Percentiles rank a stretch among this genome's conserved stretches.
Evolutionary conservation across 2,113 vertebrate species (phyloP).

Genomic region (Ginglymostoma cirratum): DNA sequence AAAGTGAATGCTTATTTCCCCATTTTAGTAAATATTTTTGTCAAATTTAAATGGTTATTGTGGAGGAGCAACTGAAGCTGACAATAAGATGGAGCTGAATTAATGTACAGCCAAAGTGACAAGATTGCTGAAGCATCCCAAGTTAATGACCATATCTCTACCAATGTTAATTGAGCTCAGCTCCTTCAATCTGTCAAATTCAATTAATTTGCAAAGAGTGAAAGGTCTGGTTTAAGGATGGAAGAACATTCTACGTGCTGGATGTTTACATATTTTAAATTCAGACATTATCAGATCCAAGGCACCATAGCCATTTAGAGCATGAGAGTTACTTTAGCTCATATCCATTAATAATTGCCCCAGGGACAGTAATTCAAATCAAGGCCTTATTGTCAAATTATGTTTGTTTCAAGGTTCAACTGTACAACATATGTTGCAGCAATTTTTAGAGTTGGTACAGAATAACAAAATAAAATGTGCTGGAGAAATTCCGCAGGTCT

Average conservation of each 20-base stretch:
- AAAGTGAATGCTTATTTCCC: neutral
- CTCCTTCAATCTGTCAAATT: neutral
- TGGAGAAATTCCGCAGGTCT: neutral
- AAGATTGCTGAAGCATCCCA: constrained; percentile 5
- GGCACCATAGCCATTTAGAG: neutral
- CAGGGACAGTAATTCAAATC: neutral
- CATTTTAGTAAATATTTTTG: constrained; percentile 1
- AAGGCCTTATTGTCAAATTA: neutral
- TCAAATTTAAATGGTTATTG: neutral
- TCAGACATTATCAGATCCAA: neutral
- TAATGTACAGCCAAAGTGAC: neutral
- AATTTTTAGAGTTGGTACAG: neutral
- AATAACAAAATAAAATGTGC: neutral
- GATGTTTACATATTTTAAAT: neutral
- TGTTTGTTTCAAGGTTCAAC: neutral
- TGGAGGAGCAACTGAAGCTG: neutral
- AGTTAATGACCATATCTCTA: neutral
- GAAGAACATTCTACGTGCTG: neutral
- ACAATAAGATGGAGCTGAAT: neutral
- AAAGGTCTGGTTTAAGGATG: neutral
- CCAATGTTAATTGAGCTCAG: constrained; percentile 2
- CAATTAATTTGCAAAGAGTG: constrained; percentile 14
- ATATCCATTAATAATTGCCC: neutral
- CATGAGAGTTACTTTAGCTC: neutral
- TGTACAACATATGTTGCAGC: neutral